These are phyloP conservation scores for Synanceia verrucosa DNA, from an alignment of 2,797 vertebrate species.

Conservation along the genomic window DNA sequence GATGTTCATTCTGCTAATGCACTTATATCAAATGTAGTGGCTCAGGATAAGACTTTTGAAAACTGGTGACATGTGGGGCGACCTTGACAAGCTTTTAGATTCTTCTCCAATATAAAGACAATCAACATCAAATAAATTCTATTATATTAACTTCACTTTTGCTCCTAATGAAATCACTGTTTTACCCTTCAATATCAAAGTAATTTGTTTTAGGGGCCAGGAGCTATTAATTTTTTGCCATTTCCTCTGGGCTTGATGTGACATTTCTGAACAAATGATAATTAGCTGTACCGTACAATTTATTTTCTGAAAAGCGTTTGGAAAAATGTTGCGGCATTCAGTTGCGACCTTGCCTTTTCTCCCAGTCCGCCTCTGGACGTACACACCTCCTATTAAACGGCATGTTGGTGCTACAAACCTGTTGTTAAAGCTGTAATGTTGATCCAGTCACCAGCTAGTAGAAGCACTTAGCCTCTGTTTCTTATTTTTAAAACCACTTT, in stretches of 20 bases:
- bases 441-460: neutral
- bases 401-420: neutral
- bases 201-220: constrained; percentile 40
- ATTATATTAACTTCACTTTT: neutral
- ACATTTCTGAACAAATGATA: constrained; percentile 43
- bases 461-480: neutral
- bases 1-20: neutral
- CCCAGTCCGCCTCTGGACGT: neutral
- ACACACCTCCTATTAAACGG: neutral
- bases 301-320: constrained; percentile 23
- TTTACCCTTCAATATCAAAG: constrained; percentile 24
- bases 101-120: neutral
- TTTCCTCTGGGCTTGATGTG: constrained; percentile 20
- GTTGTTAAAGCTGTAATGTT: neutral
- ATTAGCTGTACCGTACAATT: constrained; percentile 38
- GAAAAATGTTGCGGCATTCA: neutral
- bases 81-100: constrained; percentile 20
- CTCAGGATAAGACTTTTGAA: neutral
- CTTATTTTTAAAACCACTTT: neutral
- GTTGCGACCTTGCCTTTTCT: constrained; percentile 1
- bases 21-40: neutral
- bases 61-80: neutral
- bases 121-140: neutral
- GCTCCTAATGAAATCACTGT: constrained; percentile 29
- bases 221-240: constrained; percentile 22